Evolutionary conservation across 2,113 vertebrate species (phyloP), one percentile per base, ranked within the genome.

Genomic region (Oreocharis arfaki): DNA sequence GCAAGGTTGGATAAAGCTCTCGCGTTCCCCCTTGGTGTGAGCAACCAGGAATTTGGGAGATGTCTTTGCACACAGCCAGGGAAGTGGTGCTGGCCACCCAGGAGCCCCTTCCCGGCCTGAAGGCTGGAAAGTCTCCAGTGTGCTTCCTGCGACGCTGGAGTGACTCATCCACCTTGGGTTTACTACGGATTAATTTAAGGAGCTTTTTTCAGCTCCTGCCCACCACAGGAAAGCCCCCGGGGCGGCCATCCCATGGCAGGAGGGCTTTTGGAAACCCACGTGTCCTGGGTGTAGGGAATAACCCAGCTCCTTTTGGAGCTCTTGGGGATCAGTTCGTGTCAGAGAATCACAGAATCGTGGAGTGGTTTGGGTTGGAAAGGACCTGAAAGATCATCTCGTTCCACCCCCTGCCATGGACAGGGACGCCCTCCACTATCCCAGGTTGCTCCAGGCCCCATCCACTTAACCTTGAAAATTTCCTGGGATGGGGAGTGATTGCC

Each of bases 1-100:
- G 42, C 35, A 33, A 35, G 75, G 69, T 0, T 0, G 13, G 22
- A 17, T 65, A 33, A n/a, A 67, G 24, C 1, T 4, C 44, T 52
- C 0, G 0, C 21, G 6, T 56, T 35, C 16, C n/a, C 17, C 13
- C 2, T 1, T 1, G 21, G 16, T 57, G n/a, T 0, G 50, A 56
- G 23, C 67, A 2, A 2, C 9, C 0, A 2, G 84, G 82, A 35
- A 13, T 79, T 33, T 8, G 63, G 64, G 92, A 68, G n/a, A 4
- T 50, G 46, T 5, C 19, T 60, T 33, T 53, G 42, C 77, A 28
- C 71, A 23, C 76, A 41, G 42, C 9, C 3, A 3, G 37, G 84
- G 47, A 42, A 55, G 22, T 39, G 83, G 18, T 7, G 16, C 33
- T 0, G 46, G 44, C 83, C 55, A 47, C 64, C 64, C 69, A 5